Conservation (phyloP, 2,113 vertebrate genomes). For the Stigmatopora argus region DNA sequence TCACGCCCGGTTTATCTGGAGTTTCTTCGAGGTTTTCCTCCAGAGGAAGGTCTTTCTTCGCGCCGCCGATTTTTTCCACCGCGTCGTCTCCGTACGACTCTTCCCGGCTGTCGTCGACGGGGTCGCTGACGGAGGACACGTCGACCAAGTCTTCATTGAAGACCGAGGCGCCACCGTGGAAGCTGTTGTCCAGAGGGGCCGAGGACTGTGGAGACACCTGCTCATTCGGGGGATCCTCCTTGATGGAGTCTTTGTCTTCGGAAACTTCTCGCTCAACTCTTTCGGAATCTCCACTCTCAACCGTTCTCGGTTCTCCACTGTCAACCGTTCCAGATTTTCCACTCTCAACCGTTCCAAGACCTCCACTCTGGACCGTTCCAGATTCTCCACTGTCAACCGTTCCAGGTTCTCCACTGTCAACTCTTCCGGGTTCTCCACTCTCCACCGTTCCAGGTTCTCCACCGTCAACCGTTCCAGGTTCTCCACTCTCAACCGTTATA, state of each 20-base stretch:
- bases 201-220: slow-evolving; percentile 39
- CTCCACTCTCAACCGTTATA: too few species aligned
- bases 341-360: too few species aligned
- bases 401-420: too few species aligned
- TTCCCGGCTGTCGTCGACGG: slow-evolving; percentile 52
- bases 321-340: too few species aligned
- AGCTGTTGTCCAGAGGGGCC: slow-evolving; percentile 27
- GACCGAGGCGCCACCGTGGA: slow-evolving; percentile 35
- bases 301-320: too few species aligned
- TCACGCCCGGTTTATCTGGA: slow-evolving; percentile 11
- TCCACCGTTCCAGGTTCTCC: too few species aligned
- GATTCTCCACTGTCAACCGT: too few species aligned
- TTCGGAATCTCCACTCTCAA: not conserved
- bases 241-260: slow-evolving; percentile 28
- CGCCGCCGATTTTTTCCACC: slow-evolving; percentile 27
- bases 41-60: slow-evolving; percentile 8
- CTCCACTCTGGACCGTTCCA: too few species aligned
- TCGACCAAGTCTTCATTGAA: slow-evolving; percentile 49
- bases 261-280: slow-evolving; percentile 21
- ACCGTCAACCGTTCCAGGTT: too few species aligned
- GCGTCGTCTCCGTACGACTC: slow-evolving; percentile 41
- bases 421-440: too few species aligned
- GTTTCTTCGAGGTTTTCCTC: slow-evolving; percentile 17
- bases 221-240: slow-evolving; percentile 16
- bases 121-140: slow-evolving; percentile 50